Conservation (phyloP, 2,888 invertebrate species). For the Cremastinae sp. region DNA sequence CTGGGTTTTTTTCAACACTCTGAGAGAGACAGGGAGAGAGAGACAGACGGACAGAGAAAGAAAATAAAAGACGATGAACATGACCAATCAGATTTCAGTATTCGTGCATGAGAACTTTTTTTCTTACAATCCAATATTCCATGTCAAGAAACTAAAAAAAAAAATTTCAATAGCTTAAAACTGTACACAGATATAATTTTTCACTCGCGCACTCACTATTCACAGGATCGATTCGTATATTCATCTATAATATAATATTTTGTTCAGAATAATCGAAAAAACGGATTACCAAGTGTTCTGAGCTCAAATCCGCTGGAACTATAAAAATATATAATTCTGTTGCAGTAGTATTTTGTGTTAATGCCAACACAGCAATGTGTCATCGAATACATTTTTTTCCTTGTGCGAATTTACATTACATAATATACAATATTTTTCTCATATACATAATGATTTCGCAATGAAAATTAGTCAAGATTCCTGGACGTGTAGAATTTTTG, state of each 20-base stretch:
- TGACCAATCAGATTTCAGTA: no score
- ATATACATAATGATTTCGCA: conserved; percentile 53
- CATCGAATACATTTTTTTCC: conserved; percentile 71
- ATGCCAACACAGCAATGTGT: conserved; percentile 73
- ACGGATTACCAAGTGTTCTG: conserved; percentile 71
- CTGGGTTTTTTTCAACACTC: conserved; percentile 71
- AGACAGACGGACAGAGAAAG: background rate
- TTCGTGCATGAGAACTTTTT: no score
- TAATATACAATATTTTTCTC: conserved; percentile 26
- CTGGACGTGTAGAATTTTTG: no score
- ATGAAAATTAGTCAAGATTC: no score
- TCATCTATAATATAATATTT: background rate
- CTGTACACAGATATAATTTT: no score
- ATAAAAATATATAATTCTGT: conserved; percentile 77
- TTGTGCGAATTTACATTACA: no score
- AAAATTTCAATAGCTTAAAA: no score
- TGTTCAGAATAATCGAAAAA: conserved; percentile 63
- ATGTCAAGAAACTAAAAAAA: no score
- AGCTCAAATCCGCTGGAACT: conserved; percentile 75
- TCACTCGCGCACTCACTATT: no score
- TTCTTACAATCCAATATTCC: no score
- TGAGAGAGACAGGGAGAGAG: background rate
- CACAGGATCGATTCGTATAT: no score
- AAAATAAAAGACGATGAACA: background rate
- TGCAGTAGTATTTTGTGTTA: conserved; percentile 70